These are phyloP conservation scores for Ormyrus labotus DNA, from an alignment of 2,888 invertebrate species.

Conservation along the genomic window DNA sequence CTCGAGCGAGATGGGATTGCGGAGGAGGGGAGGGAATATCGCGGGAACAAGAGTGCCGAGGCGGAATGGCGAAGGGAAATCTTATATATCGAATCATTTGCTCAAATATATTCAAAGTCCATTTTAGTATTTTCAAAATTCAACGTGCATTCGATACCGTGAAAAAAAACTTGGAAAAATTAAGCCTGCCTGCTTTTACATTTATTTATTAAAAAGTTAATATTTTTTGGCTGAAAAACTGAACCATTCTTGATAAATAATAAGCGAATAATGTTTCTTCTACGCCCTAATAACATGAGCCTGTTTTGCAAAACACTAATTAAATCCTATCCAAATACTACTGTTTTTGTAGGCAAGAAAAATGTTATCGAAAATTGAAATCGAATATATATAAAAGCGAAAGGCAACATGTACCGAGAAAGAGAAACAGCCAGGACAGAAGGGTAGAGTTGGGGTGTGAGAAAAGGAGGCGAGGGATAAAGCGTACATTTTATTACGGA, in stretches of 20 bases:
- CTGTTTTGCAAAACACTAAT: too few species aligned
- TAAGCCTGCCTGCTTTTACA: too few species aligned
- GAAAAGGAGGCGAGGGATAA: constrained; percentile 54
- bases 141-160: not conserved
- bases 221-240: too few species aligned
- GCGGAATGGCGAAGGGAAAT: not conserved
- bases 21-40: not conserved
- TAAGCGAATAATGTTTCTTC: too few species aligned
- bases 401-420: constrained; percentile 8
- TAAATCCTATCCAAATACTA: too few species aligned
- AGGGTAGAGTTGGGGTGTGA: constrained; percentile 18
- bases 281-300: too few species aligned
- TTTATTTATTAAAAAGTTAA: too few species aligned
- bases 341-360: too few species aligned
- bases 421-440: not conserved
- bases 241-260: too few species aligned
- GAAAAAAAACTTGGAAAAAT: too few species aligned
- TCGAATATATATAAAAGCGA: not conserved
- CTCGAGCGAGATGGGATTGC: not conserved
- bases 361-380: too few species aligned
- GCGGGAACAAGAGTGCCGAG: too few species aligned
- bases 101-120: not conserved
- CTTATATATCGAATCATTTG: not conserved
- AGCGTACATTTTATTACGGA: constrained; percentile 68
- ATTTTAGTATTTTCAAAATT: not conserved